Conservation (phyloP, 2,797 vertebrate species). For the Emydoidea blandingii region DNA sequence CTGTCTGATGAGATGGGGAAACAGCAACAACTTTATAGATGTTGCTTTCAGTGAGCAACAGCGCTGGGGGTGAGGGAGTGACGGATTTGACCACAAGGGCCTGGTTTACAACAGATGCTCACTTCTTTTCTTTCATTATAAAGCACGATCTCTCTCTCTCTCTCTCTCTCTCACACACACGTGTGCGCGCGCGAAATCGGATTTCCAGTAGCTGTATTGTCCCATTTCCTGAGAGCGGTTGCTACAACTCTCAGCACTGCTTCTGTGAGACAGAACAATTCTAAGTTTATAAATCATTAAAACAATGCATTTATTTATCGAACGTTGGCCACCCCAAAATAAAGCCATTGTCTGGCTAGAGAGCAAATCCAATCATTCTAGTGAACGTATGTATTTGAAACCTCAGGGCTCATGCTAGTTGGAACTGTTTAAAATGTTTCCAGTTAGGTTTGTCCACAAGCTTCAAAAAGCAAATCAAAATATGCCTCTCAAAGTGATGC, state of each 20-base stretch:
- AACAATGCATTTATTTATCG: slow-evolving; percentile 64
- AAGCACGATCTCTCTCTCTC: accelerated
- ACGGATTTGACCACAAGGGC: not conserved
- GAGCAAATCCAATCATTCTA: slow-evolving; percentile 47
- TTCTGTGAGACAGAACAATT: slow-evolving; percentile 30
- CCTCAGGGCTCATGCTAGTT: slow-evolving; percentile 18
- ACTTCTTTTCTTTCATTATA: not conserved
- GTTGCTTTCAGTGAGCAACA: not conserved
- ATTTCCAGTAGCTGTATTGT: not conserved
- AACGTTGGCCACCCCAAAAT: slow-evolving; percentile 45
- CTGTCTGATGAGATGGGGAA: accelerated
- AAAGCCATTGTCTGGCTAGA: slow-evolving; percentile 23
- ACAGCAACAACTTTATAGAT: not conserved
- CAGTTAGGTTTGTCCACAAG: slow-evolving; percentile 39
- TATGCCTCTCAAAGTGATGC: slow-evolving; percentile 15
- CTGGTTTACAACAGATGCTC: not conserved
- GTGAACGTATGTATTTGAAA: slow-evolving; percentile 35
- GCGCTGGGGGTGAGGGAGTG: not conserved
- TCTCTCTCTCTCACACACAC: not conserved
- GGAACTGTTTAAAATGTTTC: slow-evolving; percentile 35
- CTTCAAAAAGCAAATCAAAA: slow-evolving; percentile 58
- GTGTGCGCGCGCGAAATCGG: not conserved
- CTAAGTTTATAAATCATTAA: slow-evolving; percentile 56
- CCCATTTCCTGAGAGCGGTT: not conserved
- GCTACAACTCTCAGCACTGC: slow-evolving; percentile 13